Evolutionary conservation across 2,113 vertebrate genomes (phyloP).

Genomic region (Gavialis gangeticus): DNA sequence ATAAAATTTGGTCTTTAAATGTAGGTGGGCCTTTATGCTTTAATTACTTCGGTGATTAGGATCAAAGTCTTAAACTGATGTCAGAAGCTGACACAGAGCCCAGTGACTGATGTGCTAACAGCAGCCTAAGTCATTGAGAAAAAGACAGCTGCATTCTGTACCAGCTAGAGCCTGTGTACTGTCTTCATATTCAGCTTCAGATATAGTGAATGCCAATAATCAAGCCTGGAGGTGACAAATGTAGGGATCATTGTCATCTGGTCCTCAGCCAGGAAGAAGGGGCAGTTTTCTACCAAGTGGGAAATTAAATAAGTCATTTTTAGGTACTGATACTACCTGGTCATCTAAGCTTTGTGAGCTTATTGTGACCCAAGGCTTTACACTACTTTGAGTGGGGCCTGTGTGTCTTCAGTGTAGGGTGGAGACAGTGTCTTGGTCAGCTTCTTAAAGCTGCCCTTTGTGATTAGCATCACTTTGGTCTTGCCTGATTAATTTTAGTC

Average conservation of each 20-base stretch:
- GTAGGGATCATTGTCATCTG: background rate
- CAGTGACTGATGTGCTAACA: background rate
- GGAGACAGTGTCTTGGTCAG: background rate
- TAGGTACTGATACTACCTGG: background rate
- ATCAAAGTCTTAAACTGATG: background rate
- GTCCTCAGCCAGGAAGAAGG: background rate
- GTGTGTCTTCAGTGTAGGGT: background rate
- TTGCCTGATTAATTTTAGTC: background rate
- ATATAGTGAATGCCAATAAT: too few relatives aligned
- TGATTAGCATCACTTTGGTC: background rate
- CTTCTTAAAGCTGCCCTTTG: background rate
- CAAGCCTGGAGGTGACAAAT: background rate
- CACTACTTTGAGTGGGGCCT: background rate
- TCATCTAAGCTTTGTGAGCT: background rate
- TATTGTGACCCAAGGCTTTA: background rate
- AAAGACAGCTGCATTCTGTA: background rate
- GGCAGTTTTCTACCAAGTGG: background rate
- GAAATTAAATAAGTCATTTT: background rate
- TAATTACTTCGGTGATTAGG: background rate
- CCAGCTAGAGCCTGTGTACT: background rate
- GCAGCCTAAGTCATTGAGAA: background rate
- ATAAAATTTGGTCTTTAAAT: background rate
- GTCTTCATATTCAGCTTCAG: background rate
- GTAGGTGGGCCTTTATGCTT: background rate
- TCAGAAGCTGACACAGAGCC: background rate